Percentiles rank a stretch among this genome's conserved stretches.
These are phyloP conservation scores for Drosophila robusta DNA, from an alignment of 2,888 invertebrate species.

Conservation along the genomic window DNA sequence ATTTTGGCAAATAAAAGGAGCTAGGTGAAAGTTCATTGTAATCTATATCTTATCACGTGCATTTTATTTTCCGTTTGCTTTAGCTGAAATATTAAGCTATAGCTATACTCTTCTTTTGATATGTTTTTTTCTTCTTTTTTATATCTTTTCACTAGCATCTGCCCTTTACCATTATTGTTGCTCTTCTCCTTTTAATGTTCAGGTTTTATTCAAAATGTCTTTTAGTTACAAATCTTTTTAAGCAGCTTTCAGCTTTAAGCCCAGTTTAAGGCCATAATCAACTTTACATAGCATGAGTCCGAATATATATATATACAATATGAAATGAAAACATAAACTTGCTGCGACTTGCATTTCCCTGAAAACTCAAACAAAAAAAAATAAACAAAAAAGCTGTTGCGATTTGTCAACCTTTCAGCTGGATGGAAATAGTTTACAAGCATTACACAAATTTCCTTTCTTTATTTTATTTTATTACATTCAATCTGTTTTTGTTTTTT, in stretches of 20 bases:
- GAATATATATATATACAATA: background rate
- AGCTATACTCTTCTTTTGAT: no score
- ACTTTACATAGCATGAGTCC: background rate
- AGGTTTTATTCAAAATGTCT: no score
- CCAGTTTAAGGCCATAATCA: background rate
- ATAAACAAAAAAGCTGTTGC: background rate
- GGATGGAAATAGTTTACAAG: conserved; percentile 34
- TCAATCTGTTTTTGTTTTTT: background rate
- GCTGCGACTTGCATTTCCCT: background rate
- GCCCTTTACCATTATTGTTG: background rate
- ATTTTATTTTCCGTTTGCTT: no score
- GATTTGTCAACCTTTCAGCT: conserved; percentile 24
- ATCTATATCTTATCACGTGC: no score
- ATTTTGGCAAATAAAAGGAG: no score
- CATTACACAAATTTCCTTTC: conserved; percentile 16
- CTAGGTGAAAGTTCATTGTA: no score
- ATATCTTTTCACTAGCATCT: no score
- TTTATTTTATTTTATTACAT: background rate
- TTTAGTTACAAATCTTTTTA: background rate
- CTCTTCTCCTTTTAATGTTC: background rate
- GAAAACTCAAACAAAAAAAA: background rate
- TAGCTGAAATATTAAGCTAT: no score
- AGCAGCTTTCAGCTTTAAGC: conserved; percentile 1
- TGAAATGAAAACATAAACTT: background rate
- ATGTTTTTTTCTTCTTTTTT: no score